Base-by-base conservation (phyloP, 2,113 vertebrate species). In the Beaufortia kweichowensis region DNA sequence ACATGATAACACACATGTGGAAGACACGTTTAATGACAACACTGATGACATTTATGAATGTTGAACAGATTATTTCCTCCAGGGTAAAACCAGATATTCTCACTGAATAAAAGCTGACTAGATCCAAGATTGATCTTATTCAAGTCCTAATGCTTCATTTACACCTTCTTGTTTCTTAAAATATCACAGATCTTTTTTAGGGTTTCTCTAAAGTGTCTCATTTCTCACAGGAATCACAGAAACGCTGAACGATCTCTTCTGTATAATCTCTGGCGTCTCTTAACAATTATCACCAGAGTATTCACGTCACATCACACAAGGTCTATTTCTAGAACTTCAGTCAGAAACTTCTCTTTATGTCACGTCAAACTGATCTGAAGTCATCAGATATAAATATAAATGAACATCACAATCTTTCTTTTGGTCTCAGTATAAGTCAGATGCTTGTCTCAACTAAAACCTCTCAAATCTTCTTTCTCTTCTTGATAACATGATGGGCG, bases 11-110 rank as follows among this genome's bases (percentile, higher is more conserved):
- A 26, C 63, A 66, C 41, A 3, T 4, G 4, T 64, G 61, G 5
- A 66, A 8, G 64, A 15, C 64, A 48, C 5, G 26, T 48, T 67
- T 67, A 67, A 67, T 67, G 64, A 67, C 7, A 66, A 46, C 15
- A 33, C 29, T 62, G 19, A 21, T 62, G 35, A 46, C 14, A 39
- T 39, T 14, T 14, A 48, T n/a, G n/a, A 48, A 48, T 17, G 14
- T 48, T 15, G 17, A 15, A 46, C 14, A 48, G 14, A 3, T 66
- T 2, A 43, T 66, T 66, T n/a, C n/a, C n/a, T n/a, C n/a, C n/a
- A n/a, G n/a, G n/a, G n/a, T n/a, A n/a, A n/a, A n/a, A n/a, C n/a
- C n/a, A n/a, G n/a, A n/a, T n/a, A n/a, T n/a, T n/a, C n/a, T n/a
- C n/a, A n/a, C n/a, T n/a, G n/a, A n/a, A n/a, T 14, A 2, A 9